phyloP scores from a whole-genome alignment of 2,113 vertebrate species.

The Podarcis muralis region DNA sequence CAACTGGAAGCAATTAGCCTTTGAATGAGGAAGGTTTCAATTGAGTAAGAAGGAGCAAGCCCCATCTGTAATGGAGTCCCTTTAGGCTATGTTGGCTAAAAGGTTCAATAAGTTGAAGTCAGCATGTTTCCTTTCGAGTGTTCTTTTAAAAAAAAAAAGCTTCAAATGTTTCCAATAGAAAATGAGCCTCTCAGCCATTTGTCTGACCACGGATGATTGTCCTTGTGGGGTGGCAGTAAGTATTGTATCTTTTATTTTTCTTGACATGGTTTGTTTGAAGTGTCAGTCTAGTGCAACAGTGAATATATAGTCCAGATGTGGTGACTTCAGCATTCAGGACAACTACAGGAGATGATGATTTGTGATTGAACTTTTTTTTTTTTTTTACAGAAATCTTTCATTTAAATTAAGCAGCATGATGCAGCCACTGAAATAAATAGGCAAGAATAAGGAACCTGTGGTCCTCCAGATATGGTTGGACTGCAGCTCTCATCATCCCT shows the following conservation, averaged over 20 bases:
- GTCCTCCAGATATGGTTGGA: too few relatives aligned
- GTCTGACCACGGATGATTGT: slow-evolving; percentile 41
- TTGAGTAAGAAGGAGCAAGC: slow-evolving; percentile 53
- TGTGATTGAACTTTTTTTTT: slow-evolving; percentile 28
- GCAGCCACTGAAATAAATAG: too few relatives aligned
- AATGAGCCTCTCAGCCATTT: slow-evolving; percentile 31
- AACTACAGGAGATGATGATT: slow-evolving; percentile 34
- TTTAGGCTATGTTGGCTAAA: slow-evolving; percentile 49
- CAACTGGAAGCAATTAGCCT: slow-evolving; percentile 67
- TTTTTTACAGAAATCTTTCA: slow-evolving; percentile 11
- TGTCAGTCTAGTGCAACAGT: slow-evolving; percentile 22
- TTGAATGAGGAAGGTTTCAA: slow-evolving; percentile 67
- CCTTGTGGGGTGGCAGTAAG: not conserved
- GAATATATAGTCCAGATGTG: slow-evolving; percentile 56
- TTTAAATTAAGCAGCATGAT: not conserved
- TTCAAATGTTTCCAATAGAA: slow-evolving; percentile 51
- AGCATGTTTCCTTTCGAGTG: slow-evolving; percentile 22
- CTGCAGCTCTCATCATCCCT: too few relatives aligned
- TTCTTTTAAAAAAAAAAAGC: not conserved
- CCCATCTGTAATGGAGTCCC: slow-evolving; percentile 62
- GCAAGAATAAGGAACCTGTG: too few relatives aligned
- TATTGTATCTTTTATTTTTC: not conserved
- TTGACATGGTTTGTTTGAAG: slow-evolving; percentile 55
- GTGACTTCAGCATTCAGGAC: slow-evolving; percentile 32
- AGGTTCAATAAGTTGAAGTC: slow-evolving; percentile 60